Evolutionary conservation across 2,888 invertebrate species (phyloP), one percentile per base, ranked within the genome.

Genomic region (Drosophila subsilvestris): DNA sequence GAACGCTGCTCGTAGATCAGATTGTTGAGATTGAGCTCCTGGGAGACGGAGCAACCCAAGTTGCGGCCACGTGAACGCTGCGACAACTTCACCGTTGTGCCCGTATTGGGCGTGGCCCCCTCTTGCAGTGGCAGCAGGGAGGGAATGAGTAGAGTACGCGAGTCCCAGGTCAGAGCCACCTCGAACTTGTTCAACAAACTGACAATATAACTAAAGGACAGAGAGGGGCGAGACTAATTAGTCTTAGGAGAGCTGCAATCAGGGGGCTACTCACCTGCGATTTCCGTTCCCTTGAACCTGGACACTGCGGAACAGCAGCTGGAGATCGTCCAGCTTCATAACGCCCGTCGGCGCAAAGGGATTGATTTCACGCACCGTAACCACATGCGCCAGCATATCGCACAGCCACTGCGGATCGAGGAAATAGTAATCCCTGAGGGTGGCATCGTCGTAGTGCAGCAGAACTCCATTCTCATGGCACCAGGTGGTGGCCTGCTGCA

Each of bases 401-500:
- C 99, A 99, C 47, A 99, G 93, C 99, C 99, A 99, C 91, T 99
- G 99, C 0, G 99, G 99, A 91, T 98, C 97, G 49, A 99, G 93
- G 92, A 99, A 99, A 92, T 98, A 99, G 55, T 98, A 93, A 92
- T 99, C 98, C 89, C 97, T 96, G 2, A 98, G 93, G 0, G 98
- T 97, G 0, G 98, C 97, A 91, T 98, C 98, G 85, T 98, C 98
- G 87, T 98, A 98, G 91, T 98, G 98, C 1, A 99, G 93, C 9
- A 99, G 93, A 2, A 99, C 98, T 42, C 97, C 99, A 91, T 99
- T 99, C 89, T 99, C 99, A 90, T 99, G 99, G 1, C 99, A 93
- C 92, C 99, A 99, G 90, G 98, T 94, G 0, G 99, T 98, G 0
- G 99, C 99, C 90, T 99, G 98, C 86, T 97, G 97, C 57, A 99